Evolutionary conservation across 2,113 vertebrate genomes (phyloP).

Genomic region (Rhinolophus sinicus): DNA sequence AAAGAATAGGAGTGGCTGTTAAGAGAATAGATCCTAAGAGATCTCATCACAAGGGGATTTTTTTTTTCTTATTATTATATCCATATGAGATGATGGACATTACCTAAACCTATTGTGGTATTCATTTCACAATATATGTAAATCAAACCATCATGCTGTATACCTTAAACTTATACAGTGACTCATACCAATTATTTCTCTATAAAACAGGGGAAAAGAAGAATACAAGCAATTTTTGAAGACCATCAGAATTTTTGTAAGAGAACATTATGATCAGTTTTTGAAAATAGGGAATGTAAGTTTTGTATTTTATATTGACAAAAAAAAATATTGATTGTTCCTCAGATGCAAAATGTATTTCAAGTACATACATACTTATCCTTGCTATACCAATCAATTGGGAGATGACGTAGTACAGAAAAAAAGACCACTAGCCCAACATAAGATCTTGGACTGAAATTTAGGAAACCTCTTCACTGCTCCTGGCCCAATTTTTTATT

Average conservation of each 20-base stretch:
- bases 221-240: neutral
- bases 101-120: neutral
- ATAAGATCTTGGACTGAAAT: neutral
- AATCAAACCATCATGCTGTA: neutral
- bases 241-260: neutral
- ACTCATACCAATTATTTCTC: neutral
- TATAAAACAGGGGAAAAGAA: neutral
- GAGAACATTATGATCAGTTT: neutral
- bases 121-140: neutral
- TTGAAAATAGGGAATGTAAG: neutral
- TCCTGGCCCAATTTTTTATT: neutral
- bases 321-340: neutral
- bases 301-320: neutral
- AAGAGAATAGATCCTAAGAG: neutral
- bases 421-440: neutral
- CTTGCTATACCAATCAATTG: neutral
- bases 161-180: neutral
- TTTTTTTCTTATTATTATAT: neutral
- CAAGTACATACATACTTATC: neutral
- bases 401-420: neutral
- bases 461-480: neutral
- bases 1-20: neutral
- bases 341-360: neutral
- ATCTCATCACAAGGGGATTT: neutral
- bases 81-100: neutral